These are phyloP conservation scores for Nymphalis c-album DNA, from an alignment of 2,888 invertebrate genomes.

Conservation along the genomic window DNA sequence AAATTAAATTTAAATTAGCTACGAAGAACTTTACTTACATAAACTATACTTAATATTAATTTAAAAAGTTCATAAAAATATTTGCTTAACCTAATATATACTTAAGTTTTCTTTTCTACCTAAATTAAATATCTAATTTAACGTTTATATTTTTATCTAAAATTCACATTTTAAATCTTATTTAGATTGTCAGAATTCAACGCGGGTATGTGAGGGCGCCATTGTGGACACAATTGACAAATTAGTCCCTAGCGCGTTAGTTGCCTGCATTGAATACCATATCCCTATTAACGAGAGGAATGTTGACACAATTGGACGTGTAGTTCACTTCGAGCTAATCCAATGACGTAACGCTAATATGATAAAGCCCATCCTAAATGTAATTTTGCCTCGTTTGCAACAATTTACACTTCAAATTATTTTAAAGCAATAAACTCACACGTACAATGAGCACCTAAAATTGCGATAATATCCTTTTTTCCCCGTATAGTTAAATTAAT, in stretches of 20 bases:
- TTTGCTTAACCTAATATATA: too few relatives aligned
- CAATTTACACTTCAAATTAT: background rate
- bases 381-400: constrained; percentile 7
- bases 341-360: constrained; percentile 30
- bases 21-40: too few relatives aligned
- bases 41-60: too few relatives aligned
- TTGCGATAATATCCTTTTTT: too few relatives aligned
- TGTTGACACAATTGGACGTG: constrained; percentile 34
- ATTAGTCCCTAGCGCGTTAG: constrained; percentile 35
- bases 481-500: too few relatives aligned
- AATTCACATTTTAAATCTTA: constrained; percentile 2
- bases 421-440: too few relatives aligned
- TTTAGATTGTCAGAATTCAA: constrained; percentile 16
- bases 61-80: too few relatives aligned
- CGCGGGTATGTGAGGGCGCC: constrained; percentile 18
- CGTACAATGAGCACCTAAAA: too few relatives aligned
- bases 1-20: too few relatives aligned
- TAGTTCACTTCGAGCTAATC: constrained; percentile 27
- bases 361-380: constrained; percentile 7
- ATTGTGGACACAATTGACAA: constrained; percentile 36
- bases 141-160: background rate
- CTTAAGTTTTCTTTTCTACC: too few relatives aligned
- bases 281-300: constrained; percentile 37
- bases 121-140: too few relatives aligned
- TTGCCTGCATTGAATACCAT: constrained; percentile 38